Percentiles rank a stretch among this genome's conserved stretches.
Evolutionary conservation across 2,888 invertebrate species (phyloP).

Genomic region (Mermis nigrescens): DNA sequence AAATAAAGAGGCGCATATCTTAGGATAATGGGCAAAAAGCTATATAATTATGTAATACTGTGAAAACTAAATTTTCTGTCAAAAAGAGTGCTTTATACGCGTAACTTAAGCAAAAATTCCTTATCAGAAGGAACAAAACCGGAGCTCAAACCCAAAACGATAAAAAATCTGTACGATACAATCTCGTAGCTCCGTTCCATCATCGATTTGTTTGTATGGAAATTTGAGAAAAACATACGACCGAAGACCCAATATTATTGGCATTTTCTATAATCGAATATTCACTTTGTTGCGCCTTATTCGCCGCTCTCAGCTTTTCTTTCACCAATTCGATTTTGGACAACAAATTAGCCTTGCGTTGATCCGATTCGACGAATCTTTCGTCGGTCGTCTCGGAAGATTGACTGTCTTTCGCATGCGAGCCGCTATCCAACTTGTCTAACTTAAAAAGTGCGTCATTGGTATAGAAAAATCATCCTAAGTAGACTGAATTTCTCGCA

Average conservation of each 20-base stretch:
- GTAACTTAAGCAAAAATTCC: too few species aligned
- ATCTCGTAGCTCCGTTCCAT: too few species aligned
- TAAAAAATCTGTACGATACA: too few species aligned
- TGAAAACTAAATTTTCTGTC: too few species aligned
- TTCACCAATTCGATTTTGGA: neutral
- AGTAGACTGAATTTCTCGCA: too few species aligned
- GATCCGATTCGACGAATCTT: neutral
- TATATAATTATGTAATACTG: too few species aligned
- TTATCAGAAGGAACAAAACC: too few species aligned
- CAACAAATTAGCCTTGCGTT: neutral
- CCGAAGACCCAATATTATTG: neutral
- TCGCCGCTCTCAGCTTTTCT: neutral
- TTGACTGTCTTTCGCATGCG: neutral
- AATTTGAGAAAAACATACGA: neutral
- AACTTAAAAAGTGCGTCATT: too few species aligned
- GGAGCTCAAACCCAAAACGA: neutral
- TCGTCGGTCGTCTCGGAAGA: neutral
- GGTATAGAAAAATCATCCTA: too few species aligned
- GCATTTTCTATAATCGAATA: neutral
- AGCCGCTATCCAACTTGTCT: neutral
- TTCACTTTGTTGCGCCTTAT: neutral
- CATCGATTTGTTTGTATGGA: neutral
- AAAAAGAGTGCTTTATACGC: too few species aligned
- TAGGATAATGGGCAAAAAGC: too few species aligned
- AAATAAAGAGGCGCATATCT: too few species aligned